phyloP scores from a whole-genome alignment of 2,888 invertebrate species.

The Cryptus viduatorius region DNA sequence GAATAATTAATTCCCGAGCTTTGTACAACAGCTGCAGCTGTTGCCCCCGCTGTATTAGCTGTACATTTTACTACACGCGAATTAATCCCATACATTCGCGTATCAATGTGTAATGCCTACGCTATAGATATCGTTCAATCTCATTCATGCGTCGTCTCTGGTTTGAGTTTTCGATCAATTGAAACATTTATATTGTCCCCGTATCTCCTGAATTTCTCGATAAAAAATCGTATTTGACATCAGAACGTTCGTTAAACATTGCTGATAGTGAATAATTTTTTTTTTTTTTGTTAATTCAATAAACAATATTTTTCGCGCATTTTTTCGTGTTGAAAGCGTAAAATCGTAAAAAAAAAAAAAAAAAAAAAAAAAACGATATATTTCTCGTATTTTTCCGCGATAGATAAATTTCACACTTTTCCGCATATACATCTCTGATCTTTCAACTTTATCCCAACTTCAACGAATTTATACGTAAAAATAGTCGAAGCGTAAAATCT shows the following conservation, averaged over 20 bases:
- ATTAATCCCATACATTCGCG: slow-evolving; percentile 32
- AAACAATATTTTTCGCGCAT: no score
- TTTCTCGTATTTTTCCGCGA: not conserved
- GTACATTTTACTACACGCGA: slow-evolving; percentile 27
- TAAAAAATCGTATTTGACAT: not conserved
- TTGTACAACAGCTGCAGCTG: slow-evolving; percentile 58
- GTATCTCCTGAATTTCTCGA: not conserved
- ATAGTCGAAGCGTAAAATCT: slow-evolving; percentile 7
- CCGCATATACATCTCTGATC: not conserved
- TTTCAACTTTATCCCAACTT: not conserved
- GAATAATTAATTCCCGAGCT: slow-evolving; percentile 63
- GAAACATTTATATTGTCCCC: not conserved
- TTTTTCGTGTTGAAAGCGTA: no score
- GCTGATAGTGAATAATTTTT: not conserved
- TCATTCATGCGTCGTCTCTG: not conserved
- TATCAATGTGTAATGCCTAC: not conserved
- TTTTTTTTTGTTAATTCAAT: no score
- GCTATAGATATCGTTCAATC: slow-evolving; percentile 1
- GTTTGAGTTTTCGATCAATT: slow-evolving; percentile 52
- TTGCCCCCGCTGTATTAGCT: slow-evolving; percentile 39
- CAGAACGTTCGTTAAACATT: not conserved
- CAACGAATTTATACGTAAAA: not conserved
- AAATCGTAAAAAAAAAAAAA: no score
- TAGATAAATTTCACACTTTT: not conserved
- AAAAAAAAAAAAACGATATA: no score